phyloP scores from a whole-genome alignment of 2,888 invertebrate genomes.

The Penaeus monodon region DNA sequence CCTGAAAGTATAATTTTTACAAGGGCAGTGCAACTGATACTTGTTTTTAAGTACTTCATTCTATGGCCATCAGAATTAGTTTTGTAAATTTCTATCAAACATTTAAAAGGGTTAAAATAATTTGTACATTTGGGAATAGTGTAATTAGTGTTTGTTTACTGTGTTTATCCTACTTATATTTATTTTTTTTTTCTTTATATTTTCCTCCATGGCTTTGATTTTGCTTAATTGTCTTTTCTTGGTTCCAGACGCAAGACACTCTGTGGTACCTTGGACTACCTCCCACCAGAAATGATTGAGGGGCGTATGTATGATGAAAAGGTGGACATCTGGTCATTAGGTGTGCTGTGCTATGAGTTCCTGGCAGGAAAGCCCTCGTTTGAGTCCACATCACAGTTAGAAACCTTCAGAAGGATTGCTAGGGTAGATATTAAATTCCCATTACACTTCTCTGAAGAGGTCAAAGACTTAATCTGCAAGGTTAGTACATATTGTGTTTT shows the following conservation, averaged over 20 bases:
- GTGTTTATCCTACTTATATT: no score
- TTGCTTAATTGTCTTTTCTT: background rate
- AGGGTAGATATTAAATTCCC: conserved; percentile 79
- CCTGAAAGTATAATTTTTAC: no score
- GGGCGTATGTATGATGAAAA: conserved; percentile 83
- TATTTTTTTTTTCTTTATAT: background rate
- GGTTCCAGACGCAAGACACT: conserved; percentile 83
- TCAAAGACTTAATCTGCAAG: conserved; percentile 82
- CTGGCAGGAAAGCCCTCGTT: conserved; percentile 93
- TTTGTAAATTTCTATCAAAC: no score
- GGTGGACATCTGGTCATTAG: conserved; percentile 95
- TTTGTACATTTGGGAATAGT: no score
- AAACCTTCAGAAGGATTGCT: conserved; percentile 81
- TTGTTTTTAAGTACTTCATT: no score
- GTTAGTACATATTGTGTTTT: conserved; percentile 71
- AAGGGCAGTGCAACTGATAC: no score
- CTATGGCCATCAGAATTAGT: no score
- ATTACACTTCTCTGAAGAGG: conserved; percentile 71
- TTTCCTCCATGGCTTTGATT: background rate
- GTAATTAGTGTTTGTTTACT: no score
- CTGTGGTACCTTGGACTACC: conserved; percentile 94
- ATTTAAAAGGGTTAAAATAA: no score
- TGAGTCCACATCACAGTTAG: conserved; percentile 80
- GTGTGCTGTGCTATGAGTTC: conserved; percentile 92
- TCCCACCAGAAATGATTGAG: conserved; percentile 96